Evolutionary conservation across 2,888 invertebrate species (phyloP).

Genomic region (Xanthia icteritia): DNA sequence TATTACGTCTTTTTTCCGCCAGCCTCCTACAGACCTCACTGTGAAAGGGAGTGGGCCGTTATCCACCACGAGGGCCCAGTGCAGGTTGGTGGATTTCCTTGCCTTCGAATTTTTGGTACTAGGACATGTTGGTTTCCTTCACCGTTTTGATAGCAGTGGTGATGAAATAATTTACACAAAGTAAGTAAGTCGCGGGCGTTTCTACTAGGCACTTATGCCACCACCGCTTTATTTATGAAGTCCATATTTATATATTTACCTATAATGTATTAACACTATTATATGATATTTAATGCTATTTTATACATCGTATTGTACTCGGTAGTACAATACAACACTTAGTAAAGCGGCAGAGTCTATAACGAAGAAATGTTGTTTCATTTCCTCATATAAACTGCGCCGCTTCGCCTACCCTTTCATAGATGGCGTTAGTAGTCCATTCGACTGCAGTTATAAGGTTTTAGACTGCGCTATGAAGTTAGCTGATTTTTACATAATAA

Average conservation of each 20-base stretch:
- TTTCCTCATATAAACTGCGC: neutral
- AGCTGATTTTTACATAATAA: neutral
- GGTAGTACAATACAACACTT: neutral
- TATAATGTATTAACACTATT: neutral
- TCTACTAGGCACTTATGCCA: neutral
- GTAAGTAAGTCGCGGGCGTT: too few relatives aligned
- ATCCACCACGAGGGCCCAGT: neutral
- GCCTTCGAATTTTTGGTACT: neutral
- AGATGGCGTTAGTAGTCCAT: constrained; percentile 41
- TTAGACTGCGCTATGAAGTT: neutral
- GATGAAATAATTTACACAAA: neutral
- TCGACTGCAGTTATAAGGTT: neutral
- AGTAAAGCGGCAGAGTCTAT: too few relatives aligned
- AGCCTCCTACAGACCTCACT: too few relatives aligned
- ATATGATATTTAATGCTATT: neutral
- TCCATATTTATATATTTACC: neutral
- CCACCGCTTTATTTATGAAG: neutral
- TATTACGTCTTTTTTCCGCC: neutral
- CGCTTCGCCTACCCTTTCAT: neutral
- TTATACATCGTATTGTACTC: neutral
- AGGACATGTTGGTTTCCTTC: neutral
- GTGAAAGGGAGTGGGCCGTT: neutral
- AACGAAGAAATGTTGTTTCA: neutral
- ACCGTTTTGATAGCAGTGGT: neutral
- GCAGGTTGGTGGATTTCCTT: neutral